Evolutionary conservation across 2,113 vertebrate genomes (phyloP).

Genomic region (Pachycephala philippinensis): DNA sequence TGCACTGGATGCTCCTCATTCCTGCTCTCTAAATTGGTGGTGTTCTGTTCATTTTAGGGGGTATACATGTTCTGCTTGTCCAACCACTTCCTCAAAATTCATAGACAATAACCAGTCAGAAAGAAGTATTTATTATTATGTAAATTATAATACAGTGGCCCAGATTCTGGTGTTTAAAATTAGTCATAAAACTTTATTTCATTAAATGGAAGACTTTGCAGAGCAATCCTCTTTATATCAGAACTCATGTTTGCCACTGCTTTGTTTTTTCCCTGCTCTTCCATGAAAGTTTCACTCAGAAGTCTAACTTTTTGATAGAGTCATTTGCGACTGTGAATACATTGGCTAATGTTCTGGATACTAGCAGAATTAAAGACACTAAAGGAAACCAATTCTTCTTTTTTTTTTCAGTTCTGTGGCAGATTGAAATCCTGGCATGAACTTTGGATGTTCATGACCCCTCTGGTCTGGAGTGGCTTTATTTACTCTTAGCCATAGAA

Average conservation of each 20-base stretch:
- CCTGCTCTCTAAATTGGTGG: not conserved
- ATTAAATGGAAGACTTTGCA: not conserved
- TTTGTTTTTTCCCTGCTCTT: not conserved
- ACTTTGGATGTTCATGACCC: not conserved
- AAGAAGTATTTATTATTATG: not conserved
- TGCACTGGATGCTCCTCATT: not conserved
- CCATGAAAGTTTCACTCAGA: not conserved
- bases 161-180: not conserved
- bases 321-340: not conserved
- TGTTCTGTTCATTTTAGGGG: not conserved
- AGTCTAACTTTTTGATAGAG: not conserved
- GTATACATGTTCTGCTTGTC: not conserved
- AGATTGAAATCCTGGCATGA: not conserved
- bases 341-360: not conserved
- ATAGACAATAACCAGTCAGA: not conserved
- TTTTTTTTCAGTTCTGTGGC: not conserved
- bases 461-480: not conserved
- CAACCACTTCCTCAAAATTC: not conserved
- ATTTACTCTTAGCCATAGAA: not conserved
- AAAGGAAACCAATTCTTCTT: not conserved
- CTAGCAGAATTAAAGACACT: not conserved
- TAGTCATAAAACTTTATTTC: not conserved
- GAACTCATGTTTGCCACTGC: not conserved
- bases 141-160: not conserved
- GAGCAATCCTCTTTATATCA: not conserved